Evolutionary conservation across 1,140 invertebrate species (phyloP), one percentile per base, ranked within the genome.

Genomic region (Drosophila watanabei): DNA sequence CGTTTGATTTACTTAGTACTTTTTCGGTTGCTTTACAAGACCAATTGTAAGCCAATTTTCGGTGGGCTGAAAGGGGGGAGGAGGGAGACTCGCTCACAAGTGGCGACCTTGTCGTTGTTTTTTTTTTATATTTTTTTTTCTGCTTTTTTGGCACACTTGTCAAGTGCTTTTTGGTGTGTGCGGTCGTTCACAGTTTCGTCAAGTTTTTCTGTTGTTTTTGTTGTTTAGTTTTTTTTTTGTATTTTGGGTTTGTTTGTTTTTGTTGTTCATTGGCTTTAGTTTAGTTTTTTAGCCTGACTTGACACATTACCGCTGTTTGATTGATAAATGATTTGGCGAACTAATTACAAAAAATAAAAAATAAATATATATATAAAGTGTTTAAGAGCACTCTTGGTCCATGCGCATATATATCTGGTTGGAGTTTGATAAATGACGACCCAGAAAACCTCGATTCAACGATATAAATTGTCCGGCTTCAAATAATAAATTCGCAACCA

Each of bases 31-130:
- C 65, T 51, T 46, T 73, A 73, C 71, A 73, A 72, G 82, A 83
- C 86, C 85, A 89, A 89, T 89, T 89, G 86, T 89, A 89, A 89
- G 85, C 85, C 85, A 89, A 89, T 89, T 89, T 85, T 89, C 85
- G 63, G 63, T 51, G 51, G 49, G 33, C 59, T 72, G 60, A 41
- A 60, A 59, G 70, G 18, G 45, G n/a, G 37, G 33, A 14, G 16
- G 41, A 10, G 39, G 37, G 39, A 59, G 20, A 9, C 16, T 10
- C 2, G 63, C 54, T 61, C 68, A 41, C 71, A 61, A 78, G 49
- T 57, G 60, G 60, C 80, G 80, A 84, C 76, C 85, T 88, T 88
- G 75, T 79, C 75, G 62, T 71, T 65, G 73, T 46, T 46, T 5
- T 43, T 24, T 2, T 41, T 39, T 33, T 68, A 16, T 28, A 7